Base-by-base conservation (phyloP, 2,113 vertebrate species). In the Rhadina sibilatrix region DNA sequence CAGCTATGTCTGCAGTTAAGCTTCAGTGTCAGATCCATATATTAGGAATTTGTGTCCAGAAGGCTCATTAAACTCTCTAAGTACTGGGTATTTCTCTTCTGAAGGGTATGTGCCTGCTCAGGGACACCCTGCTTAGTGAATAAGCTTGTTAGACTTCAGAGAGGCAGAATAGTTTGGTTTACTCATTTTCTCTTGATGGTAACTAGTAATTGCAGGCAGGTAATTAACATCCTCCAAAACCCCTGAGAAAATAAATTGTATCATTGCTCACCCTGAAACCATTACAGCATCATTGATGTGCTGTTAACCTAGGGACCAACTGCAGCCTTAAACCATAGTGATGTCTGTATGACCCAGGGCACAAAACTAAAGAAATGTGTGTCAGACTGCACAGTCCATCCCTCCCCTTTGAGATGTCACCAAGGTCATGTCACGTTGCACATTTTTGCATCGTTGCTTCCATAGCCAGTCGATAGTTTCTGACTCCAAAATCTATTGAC, bases 401-500 rank as follows among this genome's bases (percentile, higher is more conserved):
- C 44, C 42, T 54, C 35, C 3, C 9, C 60, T 79, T 24, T 0
- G 12, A 53, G 46, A 9, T 0, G 2, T 4, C 10, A 24, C 61
- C 56, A 30, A 35, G 71, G 69, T 87, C 85, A 20, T 31, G 78
- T 91, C 77, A 6, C 85, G 57, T 44, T 25, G 70, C 53, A 25
- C 89, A 3, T 79, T 82, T 87, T 72, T 89, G 61, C 78, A 56
- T 85, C 57, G 6, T 37, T 76, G 70, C 78, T 91, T 87, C 85
- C 74, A 11, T 33, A 71, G 82, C 33, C 35, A n/a, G 30, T 89
- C 53, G 1, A 17, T 87, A 47, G n/a, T 64, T 87, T 79, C 57
- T 83, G 61, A 47, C 61, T 79, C 82, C 65, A 60, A 49, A 95
- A 68, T 89, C 52, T 78, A n/a, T 94, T 78, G 69, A 49, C 56